Conservation (phyloP, 2,888 invertebrate species). For the Acrocyrtus sp. region DNA sequence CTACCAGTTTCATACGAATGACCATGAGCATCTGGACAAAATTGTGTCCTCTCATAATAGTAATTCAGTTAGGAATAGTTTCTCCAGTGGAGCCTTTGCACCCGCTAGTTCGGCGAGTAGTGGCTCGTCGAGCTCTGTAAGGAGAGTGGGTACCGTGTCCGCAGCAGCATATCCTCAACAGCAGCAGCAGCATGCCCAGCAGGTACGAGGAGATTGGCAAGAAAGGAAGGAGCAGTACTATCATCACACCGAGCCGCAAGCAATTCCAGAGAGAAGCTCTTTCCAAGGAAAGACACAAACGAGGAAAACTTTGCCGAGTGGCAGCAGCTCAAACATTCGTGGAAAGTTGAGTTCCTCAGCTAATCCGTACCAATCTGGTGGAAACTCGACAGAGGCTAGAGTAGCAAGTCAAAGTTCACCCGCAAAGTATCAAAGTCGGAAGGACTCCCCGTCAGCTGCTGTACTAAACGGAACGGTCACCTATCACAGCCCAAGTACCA, state of each 20-base stretch:
- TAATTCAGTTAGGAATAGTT: not conserved
- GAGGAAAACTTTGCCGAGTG: no score
- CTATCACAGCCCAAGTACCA: slow-evolving; percentile 1
- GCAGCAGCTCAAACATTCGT: no score
- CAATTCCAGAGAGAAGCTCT: slow-evolving; percentile 3
- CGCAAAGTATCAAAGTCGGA: not conserved
- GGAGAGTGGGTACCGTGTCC: not conserved
- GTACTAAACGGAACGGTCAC: not conserved
- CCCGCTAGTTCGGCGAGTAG: no score
- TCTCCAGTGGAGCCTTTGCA: not conserved
- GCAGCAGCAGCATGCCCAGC: slow-evolving; percentile 9
- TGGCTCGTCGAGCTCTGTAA: no score
- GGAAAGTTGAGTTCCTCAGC: no score
- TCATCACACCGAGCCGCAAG: slow-evolving; percentile 18
- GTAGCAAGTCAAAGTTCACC: not conserved
- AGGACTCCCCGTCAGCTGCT: not conserved
- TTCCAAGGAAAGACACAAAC: not conserved
- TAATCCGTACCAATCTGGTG: not conserved
- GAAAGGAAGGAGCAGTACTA: slow-evolving; percentile 6
- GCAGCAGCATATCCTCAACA: slow-evolving; percentile 10
- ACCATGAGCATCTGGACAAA: slow-evolving; percentile 44
- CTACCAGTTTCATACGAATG: slow-evolving; percentile 58
- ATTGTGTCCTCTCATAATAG: slow-evolving; percentile 31
- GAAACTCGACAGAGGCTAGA: not conserved
- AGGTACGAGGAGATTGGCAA: not conserved